Conservation (phyloP, 2,113 vertebrate species). For the Pollachius pollachius region DNA sequence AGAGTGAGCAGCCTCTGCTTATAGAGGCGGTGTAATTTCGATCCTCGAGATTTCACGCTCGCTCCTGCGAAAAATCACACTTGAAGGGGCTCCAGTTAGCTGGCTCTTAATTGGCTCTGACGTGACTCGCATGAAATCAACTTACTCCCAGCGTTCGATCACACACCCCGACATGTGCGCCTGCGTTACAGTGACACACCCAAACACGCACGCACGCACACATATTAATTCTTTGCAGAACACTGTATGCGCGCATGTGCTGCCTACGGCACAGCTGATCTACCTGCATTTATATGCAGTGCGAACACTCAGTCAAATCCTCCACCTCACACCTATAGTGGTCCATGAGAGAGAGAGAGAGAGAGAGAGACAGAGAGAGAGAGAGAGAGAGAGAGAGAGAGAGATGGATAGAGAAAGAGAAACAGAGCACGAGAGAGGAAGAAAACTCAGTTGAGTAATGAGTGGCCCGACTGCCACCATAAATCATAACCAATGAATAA, state of each 20-base stretch:
- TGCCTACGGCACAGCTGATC: constrained; percentile 15
- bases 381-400: not conserved
- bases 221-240: constrained; percentile 2
- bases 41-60: constrained; percentile 71
- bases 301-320: constrained; percentile 38
- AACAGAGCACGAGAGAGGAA: constrained; percentile 7
- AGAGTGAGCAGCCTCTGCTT: constrained; percentile 47
- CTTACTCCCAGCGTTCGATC: constrained; percentile 44
- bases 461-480: constrained; percentile 37
- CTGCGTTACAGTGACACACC: constrained; percentile 8
- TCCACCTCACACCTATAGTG: constrained; percentile 17
- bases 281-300: constrained; percentile 29
- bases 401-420: not conserved
- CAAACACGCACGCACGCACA: constrained; percentile 5
- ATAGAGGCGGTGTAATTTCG: constrained; percentile 62
- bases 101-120: constrained; percentile 67
- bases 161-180: constrained; percentile 3
- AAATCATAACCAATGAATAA: constrained; percentile 33
- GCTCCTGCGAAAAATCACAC: constrained; percentile 75
- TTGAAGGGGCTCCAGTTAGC: constrained; percentile 57
- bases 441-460: constrained; percentile 27
- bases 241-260: not conserved
- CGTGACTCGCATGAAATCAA: constrained; percentile 58
- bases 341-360: not conserved
- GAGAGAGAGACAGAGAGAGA: not conserved